phyloP scores from a whole-genome alignment of 2,888 invertebrate species.

The Uropetala carovei region DNA sequence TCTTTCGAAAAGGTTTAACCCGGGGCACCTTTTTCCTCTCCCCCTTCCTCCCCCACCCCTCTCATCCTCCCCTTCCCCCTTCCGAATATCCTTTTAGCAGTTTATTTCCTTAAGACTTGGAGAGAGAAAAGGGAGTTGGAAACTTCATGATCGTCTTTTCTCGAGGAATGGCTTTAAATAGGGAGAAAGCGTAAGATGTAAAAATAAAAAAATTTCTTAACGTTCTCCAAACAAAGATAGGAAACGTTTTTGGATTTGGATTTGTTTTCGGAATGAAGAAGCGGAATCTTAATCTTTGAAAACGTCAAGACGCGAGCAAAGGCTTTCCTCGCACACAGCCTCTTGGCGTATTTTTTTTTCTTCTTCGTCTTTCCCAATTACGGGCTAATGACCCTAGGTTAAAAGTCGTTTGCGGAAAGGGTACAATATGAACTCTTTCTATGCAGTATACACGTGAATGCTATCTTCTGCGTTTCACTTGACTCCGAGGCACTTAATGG shows the following conservation, averaged over 20 bases:
- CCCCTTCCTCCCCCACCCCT: neutral
- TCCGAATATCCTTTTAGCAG: neutral
- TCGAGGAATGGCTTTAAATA: neutral
- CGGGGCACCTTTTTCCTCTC: neutral
- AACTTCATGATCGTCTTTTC: constrained; percentile 7
- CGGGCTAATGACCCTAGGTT: neutral
- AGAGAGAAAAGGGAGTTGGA: neutral
- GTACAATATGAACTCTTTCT: neutral
- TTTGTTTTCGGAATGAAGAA: neutral
- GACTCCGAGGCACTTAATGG: neutral
- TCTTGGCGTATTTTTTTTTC: neutral
- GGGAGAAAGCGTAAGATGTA: neutral
- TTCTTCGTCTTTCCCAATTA: neutral
- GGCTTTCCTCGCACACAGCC: neutral
- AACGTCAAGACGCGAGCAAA: neutral
- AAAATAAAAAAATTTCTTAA: neutral
- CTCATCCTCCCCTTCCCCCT: neutral
- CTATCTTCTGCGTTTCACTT: neutral
- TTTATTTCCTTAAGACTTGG: too few species aligned
- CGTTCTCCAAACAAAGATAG: neutral
- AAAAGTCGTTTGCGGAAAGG: too few species aligned
- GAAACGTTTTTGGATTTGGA: constrained; percentile 4
- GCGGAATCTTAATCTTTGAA: neutral
- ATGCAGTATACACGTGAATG: neutral
- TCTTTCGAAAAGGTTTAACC: constrained; percentile 9